Base-by-base conservation (phyloP, 2,888 invertebrate genomes). In the Melikaiella ostensackeni region DNA sequence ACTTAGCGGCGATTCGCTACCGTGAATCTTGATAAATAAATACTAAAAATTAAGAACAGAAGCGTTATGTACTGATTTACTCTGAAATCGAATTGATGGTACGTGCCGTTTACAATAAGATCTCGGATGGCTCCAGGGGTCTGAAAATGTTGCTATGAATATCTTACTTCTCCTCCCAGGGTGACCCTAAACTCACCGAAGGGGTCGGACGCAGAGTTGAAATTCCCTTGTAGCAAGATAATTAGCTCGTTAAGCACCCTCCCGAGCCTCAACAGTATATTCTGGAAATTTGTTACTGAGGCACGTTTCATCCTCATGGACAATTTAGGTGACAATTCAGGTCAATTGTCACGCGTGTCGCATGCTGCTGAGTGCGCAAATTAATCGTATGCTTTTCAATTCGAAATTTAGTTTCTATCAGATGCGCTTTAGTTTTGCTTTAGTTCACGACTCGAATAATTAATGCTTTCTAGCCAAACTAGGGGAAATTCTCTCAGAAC, bases 121-220 rank as follows among this genome's bases (percentile, higher is more conserved):
- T 70, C n/a, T n/a, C 27, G 46, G 3, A 8, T 55, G 50, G n/a
- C 70, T n/a, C 70, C 70, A 30, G 70, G 70, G 70, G 50, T 70
- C 70, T 70, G 70, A 46, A 70, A 70, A 70, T 70, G 70, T 70
- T 70, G 13, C 70, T 70, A 70, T 70, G 70, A 70, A 70, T 70
- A 70, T 50, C 70, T 66, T 46, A 70, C 46, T 50, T 70, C 6
- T 16, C 27, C 66, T 21, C 66, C 46, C 27, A 46, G 66, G 66
- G 63, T 64, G 30, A 70, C n/a, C 46, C 70, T 30, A 70, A 70
- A 50, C 50, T 50, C 50, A 33, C 70, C 27, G 27, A n/a, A 50
- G 70, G 50, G 46, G 46, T 70, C 30, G 70, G 16, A 6, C 16
- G 27, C 27, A 24, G 30, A 70, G 50, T 50, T 50, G 30, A 70